phyloP scores from a whole-genome alignment of 2,113 vertebrate genomes.

The Ivindomyrus marchei region DNA sequence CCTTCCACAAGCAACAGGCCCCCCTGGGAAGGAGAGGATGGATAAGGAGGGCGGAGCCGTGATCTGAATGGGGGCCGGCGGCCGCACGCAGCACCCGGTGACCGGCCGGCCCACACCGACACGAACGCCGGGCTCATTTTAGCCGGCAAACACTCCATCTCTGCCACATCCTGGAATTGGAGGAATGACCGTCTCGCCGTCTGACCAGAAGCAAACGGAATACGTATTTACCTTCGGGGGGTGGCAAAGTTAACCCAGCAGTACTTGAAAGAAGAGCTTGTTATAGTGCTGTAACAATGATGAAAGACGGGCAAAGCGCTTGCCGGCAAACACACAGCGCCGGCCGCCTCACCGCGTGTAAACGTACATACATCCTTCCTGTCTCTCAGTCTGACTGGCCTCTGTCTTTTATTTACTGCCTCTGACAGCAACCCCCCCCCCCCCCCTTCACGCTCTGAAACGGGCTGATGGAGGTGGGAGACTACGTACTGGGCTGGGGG shows the following conservation, averaged over 20 bases:
- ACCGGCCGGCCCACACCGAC: neutral
- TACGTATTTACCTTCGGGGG: neutral
- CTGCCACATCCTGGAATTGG: neutral
- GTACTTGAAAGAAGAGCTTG: neutral
- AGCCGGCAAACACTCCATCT: neutral
- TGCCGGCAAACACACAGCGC: neutral
- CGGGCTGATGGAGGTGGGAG: neutral
- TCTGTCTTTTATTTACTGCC: constrained; percentile 25
- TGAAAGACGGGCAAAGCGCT: neutral
- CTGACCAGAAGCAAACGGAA: neutral
- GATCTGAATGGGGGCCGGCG: neutral
- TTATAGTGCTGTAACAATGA: neutral
- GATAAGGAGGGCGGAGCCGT: neutral
- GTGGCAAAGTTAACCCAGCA: neutral
- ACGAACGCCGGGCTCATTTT: too few species aligned
- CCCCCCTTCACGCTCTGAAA: constrained; percentile 19
- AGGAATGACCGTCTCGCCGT: neutral
- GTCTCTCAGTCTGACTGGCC: neutral
- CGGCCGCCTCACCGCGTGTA: neutral
- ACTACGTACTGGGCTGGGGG: neutral
- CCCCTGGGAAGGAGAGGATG: neutral
- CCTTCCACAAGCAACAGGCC: neutral
- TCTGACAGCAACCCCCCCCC: constrained; percentile 20
- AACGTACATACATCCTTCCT: neutral
- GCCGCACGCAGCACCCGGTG: neutral